Conservation (phyloP, 2,888 invertebrate species). For the Hemaris fuciformis region DNA sequence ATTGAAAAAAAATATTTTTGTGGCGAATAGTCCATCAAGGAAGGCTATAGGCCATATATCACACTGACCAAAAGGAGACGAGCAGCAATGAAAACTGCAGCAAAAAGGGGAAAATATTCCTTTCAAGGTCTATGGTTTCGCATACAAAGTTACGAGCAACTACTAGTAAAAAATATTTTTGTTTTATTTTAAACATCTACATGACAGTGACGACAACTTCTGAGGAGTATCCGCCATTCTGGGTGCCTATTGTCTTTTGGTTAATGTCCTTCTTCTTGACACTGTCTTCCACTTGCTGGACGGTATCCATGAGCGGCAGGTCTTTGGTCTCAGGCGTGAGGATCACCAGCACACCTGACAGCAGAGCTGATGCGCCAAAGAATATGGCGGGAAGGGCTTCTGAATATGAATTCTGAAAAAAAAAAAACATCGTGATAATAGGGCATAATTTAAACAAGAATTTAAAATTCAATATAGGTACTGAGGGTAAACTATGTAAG, state of each 20-base stretch:
- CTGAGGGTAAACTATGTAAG: too few relatives aligned
- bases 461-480: too few relatives aligned
- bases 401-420: constrained; percentile 62
- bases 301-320: constrained; percentile 60
- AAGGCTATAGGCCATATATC: too few relatives aligned
- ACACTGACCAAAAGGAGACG: too few relatives aligned
- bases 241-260: background rate
- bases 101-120: too few relatives aligned
- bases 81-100: too few relatives aligned
- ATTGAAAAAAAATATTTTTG: too few relatives aligned
- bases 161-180: too few relatives aligned
- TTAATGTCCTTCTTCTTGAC: constrained; percentile 24
- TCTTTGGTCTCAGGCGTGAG: constrained; percentile 65
- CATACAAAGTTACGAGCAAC: too few relatives aligned
- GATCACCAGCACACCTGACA: constrained; percentile 49
- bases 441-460: background rate
- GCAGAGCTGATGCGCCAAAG: constrained; percentile 59
- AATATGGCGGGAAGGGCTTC: constrained; percentile 60
- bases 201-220: background rate
- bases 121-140: too few relatives aligned
- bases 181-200: background rate
- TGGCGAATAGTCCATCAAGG: too few relatives aligned
- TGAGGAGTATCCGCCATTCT: background rate
- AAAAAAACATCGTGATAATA: background rate
- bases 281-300: constrained; percentile 53